Base-by-base conservation (phyloP, 2,888 invertebrate genomes). In the Ophion ventricosus region DNA sequence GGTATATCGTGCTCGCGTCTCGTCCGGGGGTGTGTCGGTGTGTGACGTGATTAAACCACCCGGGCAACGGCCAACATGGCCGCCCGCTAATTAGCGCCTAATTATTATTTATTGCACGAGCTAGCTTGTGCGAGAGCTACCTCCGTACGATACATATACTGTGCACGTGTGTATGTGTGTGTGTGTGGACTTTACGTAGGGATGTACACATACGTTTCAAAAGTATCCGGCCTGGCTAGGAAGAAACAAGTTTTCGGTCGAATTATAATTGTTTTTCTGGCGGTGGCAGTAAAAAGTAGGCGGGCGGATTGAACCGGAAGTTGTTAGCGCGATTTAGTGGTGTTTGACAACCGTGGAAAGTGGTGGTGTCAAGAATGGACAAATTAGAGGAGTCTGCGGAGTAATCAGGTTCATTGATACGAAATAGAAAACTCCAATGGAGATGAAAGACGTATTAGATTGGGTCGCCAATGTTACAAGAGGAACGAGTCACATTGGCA, bases 51-150 rank as follows among this genome's bases (percentile, higher is more conserved):
- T 91, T 91, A 91, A 91, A 90, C 88, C 89, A 84, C 86, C 87
- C 87, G 75, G 78, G 83, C 87, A 87, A 85, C 72, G 87, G 88
- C 88, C 90, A 91, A 90, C 90, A 91, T 91, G 91, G 90, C 91
- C 88, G 90, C 89, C 75, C 88, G 90, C 91, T 92, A 92, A 92
- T 92, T 92, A 92, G 89, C 88, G 90, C 89, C 92, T 92, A 91
- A 92, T 92, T 92, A 92, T 92, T 92, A 92, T 92, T 92, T 92
- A 92, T 92, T 91, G 89, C 90, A 88, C 82, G 85, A 85, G 78
- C 73, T 64, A 63, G 66, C 74, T 78, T 77, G 73, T 80, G 67
- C 56, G 78, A 54, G 59, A 61, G 66, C 26, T 43, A 29, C 56
- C 72, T 35, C 54, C 26, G 40, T 54, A 29, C 64, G 23, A 61